Evolutionary conservation across 1,140 invertebrate genomes (phyloP).

Genomic region (Paracyclopina nana): DNA sequence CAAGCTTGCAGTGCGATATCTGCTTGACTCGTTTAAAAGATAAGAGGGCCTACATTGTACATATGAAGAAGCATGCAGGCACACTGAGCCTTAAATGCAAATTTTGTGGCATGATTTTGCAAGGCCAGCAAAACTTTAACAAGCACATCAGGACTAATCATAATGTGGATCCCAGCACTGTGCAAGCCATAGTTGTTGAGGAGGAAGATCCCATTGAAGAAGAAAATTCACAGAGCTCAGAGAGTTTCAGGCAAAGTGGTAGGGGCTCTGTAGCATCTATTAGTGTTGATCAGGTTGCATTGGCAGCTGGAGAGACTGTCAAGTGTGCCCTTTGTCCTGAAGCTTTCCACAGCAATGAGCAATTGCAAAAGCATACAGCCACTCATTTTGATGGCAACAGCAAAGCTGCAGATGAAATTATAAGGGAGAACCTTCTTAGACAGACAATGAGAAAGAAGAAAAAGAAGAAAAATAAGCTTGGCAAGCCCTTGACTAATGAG

Average conservation of each 20-base stretch:
- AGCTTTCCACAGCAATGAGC: slow-evolving; percentile 6
- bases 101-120: slow-evolving; percentile 13
- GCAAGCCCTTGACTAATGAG: not conserved
- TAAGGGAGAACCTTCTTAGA: not conserved
- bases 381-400: slow-evolving; percentile 6
- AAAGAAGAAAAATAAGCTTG: not conserved
- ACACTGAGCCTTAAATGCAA: slow-evolving; percentile 13
- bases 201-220: not conserved
- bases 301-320: too few species aligned
- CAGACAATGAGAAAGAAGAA: not conserved
- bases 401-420: too few species aligned
- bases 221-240: too few species aligned
- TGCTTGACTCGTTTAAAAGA: not conserved
- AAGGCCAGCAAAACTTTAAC: slow-evolving; percentile 1
- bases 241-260: too few species aligned
- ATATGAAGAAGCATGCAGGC: slow-evolving; percentile 11
- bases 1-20: not conserved
- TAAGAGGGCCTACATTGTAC: slow-evolving; percentile 12
- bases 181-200: not conserved
- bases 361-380: slow-evolving; percentile 11
- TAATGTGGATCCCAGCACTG: not conserved
- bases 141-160: slow-evolving; percentile 5
- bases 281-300: too few species aligned
- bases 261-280: too few species aligned
- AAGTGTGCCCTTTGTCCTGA: slow-evolving; percentile 12